Conservation (phyloP, 2,888 invertebrate species). For the Allacma fusca region DNA sequence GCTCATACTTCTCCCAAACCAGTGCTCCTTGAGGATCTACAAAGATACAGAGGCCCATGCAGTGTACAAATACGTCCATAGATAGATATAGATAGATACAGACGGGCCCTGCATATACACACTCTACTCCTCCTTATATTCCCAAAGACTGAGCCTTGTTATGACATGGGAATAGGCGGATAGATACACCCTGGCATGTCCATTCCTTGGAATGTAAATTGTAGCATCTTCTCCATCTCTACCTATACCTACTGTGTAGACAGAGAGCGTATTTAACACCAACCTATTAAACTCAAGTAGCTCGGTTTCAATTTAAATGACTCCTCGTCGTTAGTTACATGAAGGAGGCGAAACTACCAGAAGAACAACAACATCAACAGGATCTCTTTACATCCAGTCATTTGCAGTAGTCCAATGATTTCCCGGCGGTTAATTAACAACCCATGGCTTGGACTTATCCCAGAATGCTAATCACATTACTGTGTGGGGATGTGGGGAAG, state of each 20-base stretch:
- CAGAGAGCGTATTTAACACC: slow-evolving; percentile 10
- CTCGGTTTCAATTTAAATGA: slow-evolving; percentile 20
- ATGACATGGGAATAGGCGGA: slow-evolving; percentile 32
- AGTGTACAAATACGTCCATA: too few species aligned
- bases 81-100: background rate
- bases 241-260: too few species aligned
- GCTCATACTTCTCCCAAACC: background rate
- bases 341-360: slow-evolving; percentile 6
- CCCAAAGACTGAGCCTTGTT: slow-evolving; percentile 16
- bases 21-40: too few species aligned
- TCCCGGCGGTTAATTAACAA: slow-evolving; percentile 23
- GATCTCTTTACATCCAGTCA: background rate
- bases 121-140: background rate
- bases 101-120: background rate
- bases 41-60: too few species aligned
- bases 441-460: background rate
- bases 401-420: slow-evolving; percentile 4
- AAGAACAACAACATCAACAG: background rate
- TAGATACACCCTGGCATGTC: slow-evolving; percentile 23
- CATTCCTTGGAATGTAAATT: background rate
- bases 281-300: slow-evolving; percentile 8
- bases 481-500: background rate
- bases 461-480: slow-evolving; percentile 9
- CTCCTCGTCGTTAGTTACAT: background rate
- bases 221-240: background rate